Evolutionary conservation across 2,888 invertebrate genomes (phyloP).

Genomic region (Crepidodera aurea): DNA sequence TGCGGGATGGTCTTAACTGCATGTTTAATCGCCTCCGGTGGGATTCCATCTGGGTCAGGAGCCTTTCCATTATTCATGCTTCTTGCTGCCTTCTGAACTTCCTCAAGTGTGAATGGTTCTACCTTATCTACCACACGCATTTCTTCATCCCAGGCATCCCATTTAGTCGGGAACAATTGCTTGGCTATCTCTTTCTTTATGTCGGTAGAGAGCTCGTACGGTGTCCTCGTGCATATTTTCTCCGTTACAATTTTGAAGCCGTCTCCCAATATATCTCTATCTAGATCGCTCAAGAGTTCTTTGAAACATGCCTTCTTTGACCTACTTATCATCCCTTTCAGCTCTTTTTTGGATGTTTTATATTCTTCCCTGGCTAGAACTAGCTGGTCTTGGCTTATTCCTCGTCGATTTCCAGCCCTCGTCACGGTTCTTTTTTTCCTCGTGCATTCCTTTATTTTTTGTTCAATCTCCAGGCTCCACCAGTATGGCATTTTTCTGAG

Average conservation of each 20-base stretch:
- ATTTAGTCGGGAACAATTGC: slow-evolving; percentile 6
- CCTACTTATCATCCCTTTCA: not conserved
- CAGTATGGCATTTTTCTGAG: slow-evolving; percentile 16
- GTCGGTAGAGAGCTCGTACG: slow-evolving; percentile 1
- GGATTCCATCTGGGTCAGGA: slow-evolving; percentile 30
- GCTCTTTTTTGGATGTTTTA: not conserved
- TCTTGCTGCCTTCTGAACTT: slow-evolving; percentile 13
- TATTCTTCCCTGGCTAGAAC: not conserved
- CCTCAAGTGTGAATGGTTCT: slow-evolving; percentile 20
- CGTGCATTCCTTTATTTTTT: slow-evolving; percentile 4
- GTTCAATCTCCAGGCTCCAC: slow-evolving; percentile 14
- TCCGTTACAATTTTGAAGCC: slow-evolving; percentile 15
- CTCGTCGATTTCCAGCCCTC: not conserved
- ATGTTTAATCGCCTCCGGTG: slow-evolving; percentile 12
- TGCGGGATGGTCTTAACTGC: not conserved
- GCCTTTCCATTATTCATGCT: slow-evolving; percentile 16
- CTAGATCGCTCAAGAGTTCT: slow-evolving; percentile 6
- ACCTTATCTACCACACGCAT: not conserved
- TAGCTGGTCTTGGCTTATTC: not conserved
- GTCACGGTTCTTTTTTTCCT: slow-evolving; percentile 3
- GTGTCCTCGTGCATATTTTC: not conserved
- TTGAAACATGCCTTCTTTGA: slow-evolving; percentile 6
- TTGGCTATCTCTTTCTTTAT: not conserved
- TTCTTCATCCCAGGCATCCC: not conserved
- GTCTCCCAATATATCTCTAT: slow-evolving; percentile 22